phyloP scores from a whole-genome alignment of 2,888 invertebrate genomes.

The Frankliniella intonsa region DNA sequence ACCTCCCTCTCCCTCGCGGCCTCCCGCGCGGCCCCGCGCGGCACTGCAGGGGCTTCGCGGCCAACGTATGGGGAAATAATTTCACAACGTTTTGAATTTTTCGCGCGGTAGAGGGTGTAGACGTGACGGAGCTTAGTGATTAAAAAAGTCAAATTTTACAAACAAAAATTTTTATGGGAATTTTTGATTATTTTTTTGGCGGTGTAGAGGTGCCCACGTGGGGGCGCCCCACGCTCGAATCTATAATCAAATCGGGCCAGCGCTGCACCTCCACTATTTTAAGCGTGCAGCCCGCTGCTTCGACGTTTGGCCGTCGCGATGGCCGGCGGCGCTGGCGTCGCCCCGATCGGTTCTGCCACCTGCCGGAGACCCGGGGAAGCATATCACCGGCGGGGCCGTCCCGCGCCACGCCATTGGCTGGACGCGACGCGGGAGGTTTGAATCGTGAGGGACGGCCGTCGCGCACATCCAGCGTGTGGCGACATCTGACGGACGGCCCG shows the following conservation, averaged over 20 bases:
- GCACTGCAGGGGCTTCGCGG: too few relatives aligned
- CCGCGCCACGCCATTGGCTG: neutral
- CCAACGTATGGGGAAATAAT: too few relatives aligned
- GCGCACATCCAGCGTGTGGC: neutral
- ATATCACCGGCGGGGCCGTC: neutral
- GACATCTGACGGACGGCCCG: neutral
- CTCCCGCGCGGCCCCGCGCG: neutral
- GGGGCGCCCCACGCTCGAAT: too few relatives aligned
- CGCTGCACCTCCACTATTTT: neutral
- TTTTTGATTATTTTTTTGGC: neutral
- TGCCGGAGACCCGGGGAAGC: neutral
- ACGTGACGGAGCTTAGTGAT: too few relatives aligned
- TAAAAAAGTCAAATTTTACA: too few relatives aligned
- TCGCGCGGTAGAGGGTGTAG: too few relatives aligned
- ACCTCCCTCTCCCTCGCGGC: neutral
- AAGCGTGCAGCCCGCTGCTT: neutral
- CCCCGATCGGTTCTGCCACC: slow-evolving; percentile 12
- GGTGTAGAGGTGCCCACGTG: too few relatives aligned
- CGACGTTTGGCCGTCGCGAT: neutral
- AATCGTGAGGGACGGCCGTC: neutral
- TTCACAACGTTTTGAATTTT: too few relatives aligned
- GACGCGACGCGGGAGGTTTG: neutral
- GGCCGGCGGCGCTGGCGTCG: neutral
- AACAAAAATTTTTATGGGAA: neutral
- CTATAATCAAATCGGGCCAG: neutral